phyloP scores from a whole-genome alignment of 2,888 invertebrate genomes.

The Celastrina argiolus region DNA sequence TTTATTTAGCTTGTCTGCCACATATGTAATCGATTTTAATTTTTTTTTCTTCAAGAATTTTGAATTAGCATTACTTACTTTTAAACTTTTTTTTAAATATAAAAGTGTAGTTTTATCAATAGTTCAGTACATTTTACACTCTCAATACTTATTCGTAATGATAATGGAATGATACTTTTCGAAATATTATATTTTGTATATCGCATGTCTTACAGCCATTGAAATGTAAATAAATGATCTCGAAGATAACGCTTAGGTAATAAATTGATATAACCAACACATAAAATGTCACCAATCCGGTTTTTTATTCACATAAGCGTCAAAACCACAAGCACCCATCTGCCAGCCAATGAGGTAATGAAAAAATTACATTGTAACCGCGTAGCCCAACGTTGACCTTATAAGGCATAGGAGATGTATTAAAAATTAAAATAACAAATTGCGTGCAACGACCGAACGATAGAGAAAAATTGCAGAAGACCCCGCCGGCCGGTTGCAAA shows the following conservation, averaged over 20 bases:
- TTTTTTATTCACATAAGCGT: conserved; percentile 20
- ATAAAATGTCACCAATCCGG: conserved; percentile 24
- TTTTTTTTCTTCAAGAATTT: too few relatives aligned
- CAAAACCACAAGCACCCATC: conserved; percentile 38
- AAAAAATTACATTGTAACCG: conserved; percentile 47
- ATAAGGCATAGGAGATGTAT: conserved; percentile 65
- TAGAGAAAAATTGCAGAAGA: conserved; percentile 55
- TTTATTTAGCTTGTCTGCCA: neutral
- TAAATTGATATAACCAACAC: conserved; percentile 21
- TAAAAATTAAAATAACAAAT: conserved; percentile 69
- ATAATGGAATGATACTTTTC: too few relatives aligned
- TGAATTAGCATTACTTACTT: too few relatives aligned
- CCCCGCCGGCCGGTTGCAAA: conserved; percentile 52
- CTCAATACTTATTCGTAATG: too few relatives aligned
- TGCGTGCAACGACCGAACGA: conserved; percentile 60
- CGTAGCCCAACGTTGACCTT: conserved; percentile 54
- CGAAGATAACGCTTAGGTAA: conserved; percentile 13
- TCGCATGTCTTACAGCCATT: neutral
- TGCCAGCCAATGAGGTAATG: conserved; percentile 55
- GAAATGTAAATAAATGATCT: conserved; percentile 8
- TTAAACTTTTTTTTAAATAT: too few relatives aligned
- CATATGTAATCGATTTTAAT: neutral
- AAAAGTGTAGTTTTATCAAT: too few relatives aligned
- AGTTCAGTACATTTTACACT: neutral
- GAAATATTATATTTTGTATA: neutral